Conservation (phyloP, 2,797 vertebrate genomes). For the Spea hammondii region DNA sequence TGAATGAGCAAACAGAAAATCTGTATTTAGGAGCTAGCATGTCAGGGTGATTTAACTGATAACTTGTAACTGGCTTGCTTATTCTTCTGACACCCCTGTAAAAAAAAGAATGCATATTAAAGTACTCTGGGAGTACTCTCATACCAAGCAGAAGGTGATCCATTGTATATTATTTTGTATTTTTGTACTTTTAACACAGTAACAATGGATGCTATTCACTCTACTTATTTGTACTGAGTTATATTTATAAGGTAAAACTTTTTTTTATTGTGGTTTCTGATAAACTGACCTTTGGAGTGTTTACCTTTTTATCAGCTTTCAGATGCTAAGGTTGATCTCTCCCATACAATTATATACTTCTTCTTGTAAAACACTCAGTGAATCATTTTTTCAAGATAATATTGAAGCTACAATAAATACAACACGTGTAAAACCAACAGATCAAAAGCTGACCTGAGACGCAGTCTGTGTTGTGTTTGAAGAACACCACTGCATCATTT, state of each 20-base stretch:
- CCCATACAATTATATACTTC: conserved; percentile 59
- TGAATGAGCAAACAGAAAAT: no score
- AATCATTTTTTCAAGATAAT: conserved; percentile 66
- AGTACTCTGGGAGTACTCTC: no score
- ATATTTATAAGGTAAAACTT: conserved; percentile 45
- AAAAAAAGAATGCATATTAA: no score
- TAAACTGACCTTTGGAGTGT: conserved; percentile 65
- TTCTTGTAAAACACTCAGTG: conserved; percentile 54
- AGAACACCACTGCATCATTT: conserved; percentile 73
- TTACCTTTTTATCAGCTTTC: conserved; percentile 65
- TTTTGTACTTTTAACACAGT: background rate
- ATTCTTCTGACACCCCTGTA: background rate
- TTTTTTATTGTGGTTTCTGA: conserved; percentile 58
- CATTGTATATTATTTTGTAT: background rate
- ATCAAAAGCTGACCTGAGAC: conserved; percentile 67
- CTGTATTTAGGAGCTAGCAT: no score
- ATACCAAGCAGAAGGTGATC: background rate
- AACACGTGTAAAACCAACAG: conserved; percentile 75
- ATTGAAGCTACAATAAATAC: conserved; percentile 69
- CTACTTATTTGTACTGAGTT: conserved; percentile 51
- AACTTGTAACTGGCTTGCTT: conserved; percentile 7
- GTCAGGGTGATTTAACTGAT: background rate
- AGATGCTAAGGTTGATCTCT: conserved; percentile 59
- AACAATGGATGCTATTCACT: background rate
- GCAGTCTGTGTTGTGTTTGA: conserved; percentile 66